phyloP scores from a whole-genome alignment of 1,140 invertebrate species.

The Apolygus lucorum region DNA sequence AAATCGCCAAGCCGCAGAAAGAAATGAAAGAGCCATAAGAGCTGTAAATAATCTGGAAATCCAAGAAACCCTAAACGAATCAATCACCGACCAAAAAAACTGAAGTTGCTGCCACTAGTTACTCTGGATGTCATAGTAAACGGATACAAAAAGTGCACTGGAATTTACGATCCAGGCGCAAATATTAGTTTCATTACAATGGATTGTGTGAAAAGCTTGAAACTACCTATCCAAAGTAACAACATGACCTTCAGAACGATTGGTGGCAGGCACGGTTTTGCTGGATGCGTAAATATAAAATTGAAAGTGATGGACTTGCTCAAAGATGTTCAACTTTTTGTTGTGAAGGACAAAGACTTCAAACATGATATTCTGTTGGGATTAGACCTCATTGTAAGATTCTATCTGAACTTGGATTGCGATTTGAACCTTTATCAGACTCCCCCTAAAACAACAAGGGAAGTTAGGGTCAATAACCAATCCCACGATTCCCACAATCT shows the following conservation, averaged over 20 bases:
- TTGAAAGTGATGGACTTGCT: constrained; percentile 32
- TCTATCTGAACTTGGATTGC: constrained; percentile 30
- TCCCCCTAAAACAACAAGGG: constrained; percentile 32
- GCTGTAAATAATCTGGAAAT: neutral
- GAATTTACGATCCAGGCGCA: constrained; percentile 19
- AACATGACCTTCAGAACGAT: constrained; percentile 14
- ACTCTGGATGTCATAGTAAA: constrained; percentile 21
- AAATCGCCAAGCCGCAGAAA: neutral
- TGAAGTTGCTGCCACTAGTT: too few species aligned
- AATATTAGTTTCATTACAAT: too few species aligned
- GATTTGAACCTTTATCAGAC: constrained; percentile 30
- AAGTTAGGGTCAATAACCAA: constrained; percentile 27
- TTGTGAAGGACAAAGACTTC: constrained; percentile 29
- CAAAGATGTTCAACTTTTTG: constrained; percentile 26
- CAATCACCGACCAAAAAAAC: too few species aligned
- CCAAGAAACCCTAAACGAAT: neutral
- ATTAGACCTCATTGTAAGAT: constrained; percentile 30
- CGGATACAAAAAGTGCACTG: constrained; percentile 30
- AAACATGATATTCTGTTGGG: constrained; percentile 30
- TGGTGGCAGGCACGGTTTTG: neutral
- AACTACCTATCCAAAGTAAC: neutral
- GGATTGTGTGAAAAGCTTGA: constrained; percentile 2
- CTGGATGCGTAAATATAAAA: constrained; percentile 31
- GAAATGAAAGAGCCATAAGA: neutral
- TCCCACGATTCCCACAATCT: constrained; percentile 27